Base-by-base conservation (phyloP, 1,140 invertebrate species). In the Drosophila sp. region DNA sequence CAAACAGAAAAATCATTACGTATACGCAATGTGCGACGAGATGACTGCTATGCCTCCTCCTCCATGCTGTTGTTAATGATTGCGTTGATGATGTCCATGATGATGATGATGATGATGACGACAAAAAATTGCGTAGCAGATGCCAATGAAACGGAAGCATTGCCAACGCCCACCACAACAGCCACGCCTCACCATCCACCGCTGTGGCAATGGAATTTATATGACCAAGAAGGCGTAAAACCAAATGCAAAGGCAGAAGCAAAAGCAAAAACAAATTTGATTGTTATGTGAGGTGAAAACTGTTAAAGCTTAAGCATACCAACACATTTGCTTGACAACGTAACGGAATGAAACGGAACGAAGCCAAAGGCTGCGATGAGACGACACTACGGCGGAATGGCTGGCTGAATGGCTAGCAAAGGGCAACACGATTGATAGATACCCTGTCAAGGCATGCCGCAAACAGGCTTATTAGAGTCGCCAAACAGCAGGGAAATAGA, bases 91-190 rank as follows among this genome's bases (percentile, higher is more conserved):
- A 30, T 10, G 35, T 38, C 11, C 35, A 55, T 55, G 50, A 55
- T 29, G 44, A 70, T 58, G n/a, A n/a, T n/a, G n/a, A 55, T 55
- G 50, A 55, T 29, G 73, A 70, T 66, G 76, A 87, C 76, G 76
- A 82, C 66, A 79, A 66, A 86, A 50, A 79, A 72, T 67, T 81
- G 79, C 79, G 54, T 72, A 79, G 66, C 79, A 79, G 72, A 82
- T 87, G 79, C 79, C 76, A 83, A 72, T 79, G 77, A 79, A 86
- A 74, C 79, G 83, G 83, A 79, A 82, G 72, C 79, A 72, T 38
- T 66, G 79, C 57, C 75, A 70, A 58, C 85, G 71, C 54, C 83
- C 72, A 82, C 66, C 32, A 64, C 23, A 54, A 62, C 61, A 11
- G 71, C 30, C 75, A 74, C 75, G 75, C 71, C 70, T 61, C 32